phyloP scores from a whole-genome alignment of 2,113 vertebrate species.

The Oncorhynchus nerka region DNA sequence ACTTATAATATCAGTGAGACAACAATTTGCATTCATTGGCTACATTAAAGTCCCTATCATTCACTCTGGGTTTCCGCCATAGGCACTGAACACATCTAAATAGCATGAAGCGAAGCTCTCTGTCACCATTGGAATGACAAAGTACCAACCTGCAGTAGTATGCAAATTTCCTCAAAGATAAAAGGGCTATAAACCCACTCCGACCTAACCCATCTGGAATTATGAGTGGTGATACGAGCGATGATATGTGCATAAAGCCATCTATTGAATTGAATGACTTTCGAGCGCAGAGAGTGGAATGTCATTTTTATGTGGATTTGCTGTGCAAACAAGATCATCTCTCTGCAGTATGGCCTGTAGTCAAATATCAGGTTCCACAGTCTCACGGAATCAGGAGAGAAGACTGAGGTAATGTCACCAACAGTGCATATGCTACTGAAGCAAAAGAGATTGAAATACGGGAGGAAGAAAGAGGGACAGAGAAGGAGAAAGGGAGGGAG shows the following conservation, averaged over 20 bases:
- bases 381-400: neutral
- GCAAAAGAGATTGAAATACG: neutral
- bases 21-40: no score
- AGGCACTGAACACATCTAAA: neutral
- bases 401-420: neutral
- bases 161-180: neutral
- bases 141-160: neutral
- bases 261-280: neutral
- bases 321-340: constrained; percentile 46
- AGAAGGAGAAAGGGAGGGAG: constrained; percentile 1
- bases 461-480: neutral
- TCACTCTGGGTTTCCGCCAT: neutral
- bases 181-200: no score
- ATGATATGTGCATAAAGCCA: neutral
- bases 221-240: neutral
- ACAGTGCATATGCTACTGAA: neutral
- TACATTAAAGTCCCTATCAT: neutral
- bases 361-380: constrained; percentile 6
- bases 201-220: no score
- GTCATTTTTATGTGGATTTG: constrained; percentile 14
- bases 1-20: no score
- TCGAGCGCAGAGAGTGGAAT: neutral
- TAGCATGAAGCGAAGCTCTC: neutral
- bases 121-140: neutral
- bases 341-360: constrained; percentile 9